Evolutionary conservation across 1,140 invertebrate species (phyloP).

Genomic region (Zaprionus gabonicus): DNA sequence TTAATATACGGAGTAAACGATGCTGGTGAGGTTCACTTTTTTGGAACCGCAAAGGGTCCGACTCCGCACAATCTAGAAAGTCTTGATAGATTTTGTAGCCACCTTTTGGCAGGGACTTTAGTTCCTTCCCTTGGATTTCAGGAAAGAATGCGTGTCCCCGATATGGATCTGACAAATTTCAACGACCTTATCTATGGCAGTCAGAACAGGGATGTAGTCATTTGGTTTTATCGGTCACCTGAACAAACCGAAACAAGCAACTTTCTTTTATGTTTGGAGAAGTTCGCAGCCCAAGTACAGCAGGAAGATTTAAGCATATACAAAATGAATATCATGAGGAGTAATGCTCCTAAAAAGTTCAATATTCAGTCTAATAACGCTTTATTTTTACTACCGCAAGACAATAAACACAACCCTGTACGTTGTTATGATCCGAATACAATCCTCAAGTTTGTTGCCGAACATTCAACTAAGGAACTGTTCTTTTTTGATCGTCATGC

Average conservation of each 20-base stretch:
- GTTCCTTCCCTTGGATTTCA: not conserved
- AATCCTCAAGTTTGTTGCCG: slow-evolving; percentile 21
- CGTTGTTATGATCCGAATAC: slow-evolving; percentile 3
- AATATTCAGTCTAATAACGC: slow-evolving; percentile 3
- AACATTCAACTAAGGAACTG: slow-evolving; percentile 34
- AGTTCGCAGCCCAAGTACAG: not conserved
- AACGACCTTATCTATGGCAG: not conserved
- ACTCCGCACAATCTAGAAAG: not conserved
- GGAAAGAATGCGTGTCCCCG: not conserved
- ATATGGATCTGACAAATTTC: not conserved
- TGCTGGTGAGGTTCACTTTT: not conserved
- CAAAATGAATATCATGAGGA: not conserved
- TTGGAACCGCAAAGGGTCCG: not conserved
- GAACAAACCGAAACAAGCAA: not conserved
- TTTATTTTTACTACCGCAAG: slow-evolving; percentile 22
- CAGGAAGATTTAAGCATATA: not conserved
- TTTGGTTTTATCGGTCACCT: not conserved
- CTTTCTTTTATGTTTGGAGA: not conserved
- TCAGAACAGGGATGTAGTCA: not conserved
- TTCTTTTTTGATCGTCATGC: slow-evolving; percentile 25
- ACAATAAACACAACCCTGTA: slow-evolving; percentile 22
- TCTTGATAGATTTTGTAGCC: not conserved
- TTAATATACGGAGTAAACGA: not conserved
- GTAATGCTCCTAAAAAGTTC: slow-evolving; percentile 36
- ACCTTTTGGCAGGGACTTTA: not conserved